Evolutionary conservation across 2,113 vertebrate genomes (phyloP).

Genomic region (Odocoileus hemionus): DNA sequence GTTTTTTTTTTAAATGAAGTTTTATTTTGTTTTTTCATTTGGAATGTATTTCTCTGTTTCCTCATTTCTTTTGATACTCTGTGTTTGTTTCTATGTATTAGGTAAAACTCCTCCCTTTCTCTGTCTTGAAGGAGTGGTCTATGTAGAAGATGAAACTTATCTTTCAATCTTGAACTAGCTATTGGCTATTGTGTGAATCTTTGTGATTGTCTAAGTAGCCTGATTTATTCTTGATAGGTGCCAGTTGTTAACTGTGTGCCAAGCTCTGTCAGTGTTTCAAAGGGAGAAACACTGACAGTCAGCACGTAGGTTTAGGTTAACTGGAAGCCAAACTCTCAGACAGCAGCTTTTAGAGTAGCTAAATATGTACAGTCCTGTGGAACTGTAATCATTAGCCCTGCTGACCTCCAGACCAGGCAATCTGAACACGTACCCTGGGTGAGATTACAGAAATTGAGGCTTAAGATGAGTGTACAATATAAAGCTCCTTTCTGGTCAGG

Average conservation of each 20-base stretch:
- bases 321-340: neutral
- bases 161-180: neutral
- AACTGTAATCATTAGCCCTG: neutral
- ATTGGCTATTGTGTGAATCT: rapidly evolving
- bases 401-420: neutral
- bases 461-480: neutral
- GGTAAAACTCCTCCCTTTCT: neutral
- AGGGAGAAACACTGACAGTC: neutral
- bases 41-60: neutral
- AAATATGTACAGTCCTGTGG: neutral
- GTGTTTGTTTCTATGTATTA: neutral
- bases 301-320: neutral
- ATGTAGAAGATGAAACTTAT: neutral
- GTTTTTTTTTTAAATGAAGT: neutral
- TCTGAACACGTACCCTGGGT: neutral
- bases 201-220: neutral
- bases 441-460: neutral
- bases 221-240: neutral
- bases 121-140: neutral
- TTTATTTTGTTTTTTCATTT: neutral
- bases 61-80: neutral
- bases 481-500: neutral
- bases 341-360: neutral
- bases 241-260: neutral
- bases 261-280: neutral